Evolutionary conservation across 2,888 invertebrate species (phyloP).

Genomic region (Mycalesis mineus): DNA sequence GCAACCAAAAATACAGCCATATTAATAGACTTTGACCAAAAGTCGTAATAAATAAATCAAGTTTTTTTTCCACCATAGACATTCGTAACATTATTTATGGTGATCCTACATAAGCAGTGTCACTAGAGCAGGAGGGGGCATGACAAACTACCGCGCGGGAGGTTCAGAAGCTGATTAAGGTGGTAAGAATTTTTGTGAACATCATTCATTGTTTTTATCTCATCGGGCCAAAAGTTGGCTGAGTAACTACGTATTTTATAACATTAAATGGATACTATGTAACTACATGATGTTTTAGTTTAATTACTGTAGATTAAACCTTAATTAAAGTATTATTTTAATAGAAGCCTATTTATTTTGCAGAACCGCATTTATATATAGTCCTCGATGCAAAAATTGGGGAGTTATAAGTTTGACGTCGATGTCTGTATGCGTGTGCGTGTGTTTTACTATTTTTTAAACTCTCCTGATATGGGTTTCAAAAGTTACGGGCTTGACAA

Average conservation of each 20-base stretch:
- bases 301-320: no score
- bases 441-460: no score
- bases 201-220: conserved; percentile 10
- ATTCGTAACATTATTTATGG: conserved; percentile 12
- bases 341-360: no score
- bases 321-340: no score
- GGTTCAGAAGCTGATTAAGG: conserved; percentile 56
- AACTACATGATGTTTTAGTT: no score
- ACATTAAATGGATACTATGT: neutral
- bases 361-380: no score
- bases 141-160: conserved; percentile 54
- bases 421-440: no score
- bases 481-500: no score
- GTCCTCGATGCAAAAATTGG: no score
- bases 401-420: no score
- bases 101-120: conserved; percentile 34
- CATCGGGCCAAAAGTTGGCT: neutral
- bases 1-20: no score
- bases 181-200: conserved; percentile 40
- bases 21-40: neutral
- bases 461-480: no score
- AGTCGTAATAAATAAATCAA: conserved; percentile 1
- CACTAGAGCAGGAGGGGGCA: conserved; percentile 45
- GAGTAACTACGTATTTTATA: neutral
- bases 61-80: conserved; percentile 3